Conservation (phyloP, 2,797 vertebrate species). For the Poeciliopsis presidionis region DNA sequence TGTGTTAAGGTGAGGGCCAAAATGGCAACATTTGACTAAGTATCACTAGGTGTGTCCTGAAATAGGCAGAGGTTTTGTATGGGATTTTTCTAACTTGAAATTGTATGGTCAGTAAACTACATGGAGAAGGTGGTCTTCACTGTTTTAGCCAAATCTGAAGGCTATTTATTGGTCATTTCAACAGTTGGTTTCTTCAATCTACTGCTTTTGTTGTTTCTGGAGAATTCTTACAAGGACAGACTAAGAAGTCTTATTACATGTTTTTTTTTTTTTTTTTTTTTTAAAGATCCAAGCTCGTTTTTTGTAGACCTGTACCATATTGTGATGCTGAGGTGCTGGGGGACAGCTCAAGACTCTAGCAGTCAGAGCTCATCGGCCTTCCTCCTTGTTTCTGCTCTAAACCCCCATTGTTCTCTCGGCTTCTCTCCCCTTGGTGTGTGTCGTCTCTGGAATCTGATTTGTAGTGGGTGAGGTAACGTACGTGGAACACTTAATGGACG, state of each 20-base stretch:
- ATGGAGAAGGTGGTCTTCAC: conserved; percentile 63
- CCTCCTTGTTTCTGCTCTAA: conserved; percentile 98
- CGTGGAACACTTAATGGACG: conserved; percentile 99
- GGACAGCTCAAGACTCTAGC: conserved; percentile 89
- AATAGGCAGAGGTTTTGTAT: conserved; percentile 59
- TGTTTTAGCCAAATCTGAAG: conserved; percentile 61
- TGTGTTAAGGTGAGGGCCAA: conserved; percentile 62
- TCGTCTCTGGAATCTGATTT: conserved; percentile 99
- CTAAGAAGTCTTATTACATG: conserved; percentile 72
- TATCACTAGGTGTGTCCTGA: conserved; percentile 59
- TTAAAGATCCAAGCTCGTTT: conserved; percentile 70
- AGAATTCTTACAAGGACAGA: conserved; percentile 78
- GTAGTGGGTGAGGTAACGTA: conserved; percentile 99
- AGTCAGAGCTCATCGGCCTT: conserved; percentile 91
- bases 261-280: conserved; percentile 22
- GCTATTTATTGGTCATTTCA: conserved; percentile 65
- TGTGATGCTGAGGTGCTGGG: conserved; percentile 87
- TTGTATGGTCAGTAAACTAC: conserved; percentile 56
- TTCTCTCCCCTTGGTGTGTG: conserved; percentile 99
- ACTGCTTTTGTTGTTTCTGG: conserved; percentile 75
- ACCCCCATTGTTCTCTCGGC: conserved; percentile 99
- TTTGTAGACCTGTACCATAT: conserved; percentile 97
- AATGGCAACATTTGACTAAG: conserved; percentile 54
- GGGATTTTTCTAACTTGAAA: conserved; percentile 58
- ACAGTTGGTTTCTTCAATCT: conserved; percentile 71